Evolutionary conservation across 2,113 vertebrate genomes (phyloP).

Genomic region (Oryctolagus cuniculus): DNA sequence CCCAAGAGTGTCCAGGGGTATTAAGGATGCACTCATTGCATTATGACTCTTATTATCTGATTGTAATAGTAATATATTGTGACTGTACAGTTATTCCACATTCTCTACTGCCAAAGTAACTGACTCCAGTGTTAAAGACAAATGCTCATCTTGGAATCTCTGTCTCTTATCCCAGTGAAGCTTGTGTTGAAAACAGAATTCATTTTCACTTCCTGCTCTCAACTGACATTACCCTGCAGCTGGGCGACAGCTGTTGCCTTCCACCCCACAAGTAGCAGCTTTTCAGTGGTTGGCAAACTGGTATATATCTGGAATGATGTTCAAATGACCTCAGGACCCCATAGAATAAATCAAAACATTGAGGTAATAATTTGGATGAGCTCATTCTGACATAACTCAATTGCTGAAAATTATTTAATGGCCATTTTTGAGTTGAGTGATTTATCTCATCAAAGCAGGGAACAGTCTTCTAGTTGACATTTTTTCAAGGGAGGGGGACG

Average conservation of each 20-base stretch:
- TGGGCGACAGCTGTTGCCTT: constrained; percentile 49
- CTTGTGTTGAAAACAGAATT: constrained; percentile 60
- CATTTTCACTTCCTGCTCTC: constrained; percentile 56
- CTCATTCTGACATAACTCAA: constrained; percentile 54
- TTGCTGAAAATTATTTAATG: constrained; percentile 59
- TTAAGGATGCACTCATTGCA: neutral
- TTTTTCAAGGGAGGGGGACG: neutral
- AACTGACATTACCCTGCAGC: constrained; percentile 22
- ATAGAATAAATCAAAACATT: constrained; percentile 74
- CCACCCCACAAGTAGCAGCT: constrained; percentile 55
- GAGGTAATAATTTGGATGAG: constrained; percentile 72
- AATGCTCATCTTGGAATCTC: neutral
- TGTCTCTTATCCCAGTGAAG: neutral
- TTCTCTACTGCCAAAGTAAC: neutral
- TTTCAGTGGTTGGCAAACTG: constrained; percentile 46
- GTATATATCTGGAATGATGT: constrained; percentile 57
- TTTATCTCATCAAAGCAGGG: constrained; percentile 51
- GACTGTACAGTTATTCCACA: neutral
- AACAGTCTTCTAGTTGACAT: constrained; percentile 16
- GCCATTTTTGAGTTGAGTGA: constrained; percentile 7
- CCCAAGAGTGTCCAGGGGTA: neutral
- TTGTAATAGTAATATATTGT: neutral
- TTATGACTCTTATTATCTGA: neutral
- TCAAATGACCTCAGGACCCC: constrained; percentile 58
- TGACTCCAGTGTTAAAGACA: neutral